Conservation (phyloP, 2,888 invertebrate species). For the Orthonevra nobilis region DNA sequence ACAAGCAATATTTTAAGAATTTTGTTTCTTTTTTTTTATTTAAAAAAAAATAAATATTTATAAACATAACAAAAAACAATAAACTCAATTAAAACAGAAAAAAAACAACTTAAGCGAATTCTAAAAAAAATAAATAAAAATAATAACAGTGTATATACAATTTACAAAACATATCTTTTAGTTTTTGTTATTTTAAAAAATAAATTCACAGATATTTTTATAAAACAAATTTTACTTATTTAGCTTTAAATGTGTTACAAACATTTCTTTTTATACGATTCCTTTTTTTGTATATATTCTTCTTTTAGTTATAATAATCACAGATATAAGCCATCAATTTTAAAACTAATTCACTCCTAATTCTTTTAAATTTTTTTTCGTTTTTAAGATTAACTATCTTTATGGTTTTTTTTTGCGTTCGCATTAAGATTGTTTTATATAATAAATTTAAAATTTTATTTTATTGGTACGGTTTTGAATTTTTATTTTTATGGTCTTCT, state of each 20-base stretch:
- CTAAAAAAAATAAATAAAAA: not conserved
- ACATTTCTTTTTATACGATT: slow-evolving; percentile 44
- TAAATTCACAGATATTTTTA: slow-evolving; percentile 64
- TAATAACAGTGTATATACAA: slow-evolving; percentile 44
- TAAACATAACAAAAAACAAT: slow-evolving; percentile 45
- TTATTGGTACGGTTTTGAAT: slow-evolving; percentile 64
- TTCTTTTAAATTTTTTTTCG: slow-evolving; percentile 41
- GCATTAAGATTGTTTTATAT: no score
- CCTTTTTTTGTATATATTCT: slow-evolving; percentile 26
- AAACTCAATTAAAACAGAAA: slow-evolving; percentile 24
- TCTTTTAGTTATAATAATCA: slow-evolving; percentile 72
- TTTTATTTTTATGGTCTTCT: slow-evolving; percentile 1
- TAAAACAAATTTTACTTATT: slow-evolving; percentile 52
- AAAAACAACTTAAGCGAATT: slow-evolving; percentile 1
- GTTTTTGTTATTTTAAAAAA: slow-evolving; percentile 48
- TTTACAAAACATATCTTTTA: slow-evolving; percentile 37
- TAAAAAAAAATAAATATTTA: slow-evolving; percentile 46
- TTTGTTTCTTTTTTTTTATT: slow-evolving; percentile 34
- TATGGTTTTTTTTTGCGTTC: no score
- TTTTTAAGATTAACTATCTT: no score
- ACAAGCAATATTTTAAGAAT: not conserved
- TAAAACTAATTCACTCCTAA: slow-evolving; percentile 66
- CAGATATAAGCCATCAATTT: slow-evolving; percentile 74
- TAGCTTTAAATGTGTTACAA: slow-evolving; percentile 60
- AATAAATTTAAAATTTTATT: slow-evolving; percentile 34